Base-by-base conservation (phyloP, 2,797 vertebrate genomes). In the Lycodopsis pacificus region DNA sequence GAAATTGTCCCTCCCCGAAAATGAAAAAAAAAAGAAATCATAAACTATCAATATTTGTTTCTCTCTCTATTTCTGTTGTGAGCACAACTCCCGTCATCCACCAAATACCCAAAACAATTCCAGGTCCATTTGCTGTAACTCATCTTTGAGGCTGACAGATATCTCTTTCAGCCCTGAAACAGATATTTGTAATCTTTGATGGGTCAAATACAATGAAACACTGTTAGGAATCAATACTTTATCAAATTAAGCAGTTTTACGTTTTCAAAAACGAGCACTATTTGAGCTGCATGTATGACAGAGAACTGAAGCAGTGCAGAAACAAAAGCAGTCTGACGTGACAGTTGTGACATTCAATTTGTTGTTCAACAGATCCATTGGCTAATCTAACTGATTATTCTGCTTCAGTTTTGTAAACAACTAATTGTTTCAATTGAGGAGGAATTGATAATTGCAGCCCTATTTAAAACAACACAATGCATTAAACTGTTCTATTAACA, bases 251-350 rank as follows among this genome's bases (percentile, higher is more conserved):
- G 14, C n/a, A 17, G 9, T 67, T 73, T 51, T 20, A 30, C 51
- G 51, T 25, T 25, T 40, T 62, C 17, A 49, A 9, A 46, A 44
- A 48, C 11, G 15, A 61, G 67, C 6, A 56, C 20, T 22, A 32
- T 13, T 72, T 67, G 9, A 73, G 63, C 36, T 54, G 63, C 30
- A 32, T 53, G 19, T 19, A 15, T 48, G 20, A 27, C 42, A 61
- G 12, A 49, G 48, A 62, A 53, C n/a, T 63, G 48, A 46, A 68
- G 25, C 27, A 56, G 3, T 17, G 13, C 9, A 38, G 20, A 74
- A n/a, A 51, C 19, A 76, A 30, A 17, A 36, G n/a, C 17, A 7
- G n/a, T 10, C 12, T 20, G 20, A 46, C 27, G 17, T 44, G 15
- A 48, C 19, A 30, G n/a, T 42, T 25, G 40, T 12, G 42, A 65